phyloP scores from a whole-genome alignment of 2,888 invertebrate species.

The Eupithecia subumbrata region DNA sequence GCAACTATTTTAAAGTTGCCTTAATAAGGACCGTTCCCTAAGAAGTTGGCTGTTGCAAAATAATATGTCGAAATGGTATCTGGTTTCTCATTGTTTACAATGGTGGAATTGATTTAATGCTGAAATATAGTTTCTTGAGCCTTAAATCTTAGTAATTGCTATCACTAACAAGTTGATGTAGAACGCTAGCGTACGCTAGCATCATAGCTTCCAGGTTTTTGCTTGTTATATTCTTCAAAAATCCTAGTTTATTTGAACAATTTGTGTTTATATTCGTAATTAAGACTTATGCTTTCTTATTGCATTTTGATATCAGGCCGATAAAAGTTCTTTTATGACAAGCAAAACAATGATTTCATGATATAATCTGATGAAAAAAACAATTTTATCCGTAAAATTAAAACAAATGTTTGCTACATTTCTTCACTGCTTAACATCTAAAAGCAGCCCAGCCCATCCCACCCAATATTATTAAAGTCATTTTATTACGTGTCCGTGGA shows the following conservation, averaged over 20 bases:
- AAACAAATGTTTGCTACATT: not conserved
- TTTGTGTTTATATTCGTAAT: too few species aligned
- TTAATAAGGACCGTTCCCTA: conserved; percentile 30
- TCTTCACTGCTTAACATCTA: not conserved
- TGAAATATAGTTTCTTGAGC: conserved; percentile 12
- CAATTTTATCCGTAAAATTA: not conserved
- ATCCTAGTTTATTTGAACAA: too few species aligned
- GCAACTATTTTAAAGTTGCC: conserved; percentile 32
- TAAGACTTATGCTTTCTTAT: too few species aligned
- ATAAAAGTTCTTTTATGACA: too few species aligned
- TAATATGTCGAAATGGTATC: conserved; percentile 32
- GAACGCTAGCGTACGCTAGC: not conserved
- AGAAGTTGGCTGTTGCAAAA: conserved; percentile 29
- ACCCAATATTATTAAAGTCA: not conserved
- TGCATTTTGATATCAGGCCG: too few species aligned
- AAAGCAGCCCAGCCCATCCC: not conserved
- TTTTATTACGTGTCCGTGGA: conserved; percentile 12
- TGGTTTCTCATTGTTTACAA: conserved; percentile 33
- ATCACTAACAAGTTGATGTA: not conserved
- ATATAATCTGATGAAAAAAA: not conserved
- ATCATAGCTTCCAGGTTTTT: not conserved
- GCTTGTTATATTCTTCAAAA: not conserved
- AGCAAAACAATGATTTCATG: too few species aligned
- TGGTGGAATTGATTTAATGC: conserved; percentile 31
- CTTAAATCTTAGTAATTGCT: not conserved